A percentile compares a stretch with the other conserved stretches of the same genome.
phyloP scores from a whole-genome alignment of 2,797 vertebrate genomes.

The Pangasius sanitwongsei region DNA sequence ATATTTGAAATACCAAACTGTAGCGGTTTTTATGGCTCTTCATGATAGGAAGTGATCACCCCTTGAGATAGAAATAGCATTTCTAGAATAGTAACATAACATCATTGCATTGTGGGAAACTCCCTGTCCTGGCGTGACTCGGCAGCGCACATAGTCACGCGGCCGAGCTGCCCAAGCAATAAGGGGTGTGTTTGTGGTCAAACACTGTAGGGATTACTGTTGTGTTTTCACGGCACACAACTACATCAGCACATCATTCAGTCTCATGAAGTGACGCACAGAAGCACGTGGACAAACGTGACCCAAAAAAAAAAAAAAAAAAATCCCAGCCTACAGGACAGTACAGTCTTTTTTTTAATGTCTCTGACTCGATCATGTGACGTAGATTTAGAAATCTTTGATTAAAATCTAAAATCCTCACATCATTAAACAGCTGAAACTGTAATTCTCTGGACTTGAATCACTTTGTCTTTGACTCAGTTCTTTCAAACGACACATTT shows the following conservation, averaged over 20 bases:
- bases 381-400: neutral
- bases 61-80: neutral
- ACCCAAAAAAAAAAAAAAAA: neutral
- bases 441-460: neutral
- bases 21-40: neutral
- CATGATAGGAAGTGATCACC: neutral
- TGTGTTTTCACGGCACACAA: neutral
- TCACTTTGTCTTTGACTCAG: no score
- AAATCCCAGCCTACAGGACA: neutral
- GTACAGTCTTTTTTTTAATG: neutral
- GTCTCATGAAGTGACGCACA: neutral
- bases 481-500: no score
- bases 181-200: neutral
- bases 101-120: neutral
- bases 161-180: neutral
- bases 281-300: neutral
- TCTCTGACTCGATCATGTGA: neutral
- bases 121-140: neutral
- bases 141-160: neutral
- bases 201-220: neutral
- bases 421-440: neutral
- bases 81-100: neutral
- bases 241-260: neutral
- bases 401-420: no score
- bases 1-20: neutral